These are phyloP conservation scores for Pimpla rufipes DNA, from an alignment of 2,888 invertebrate species.

Conservation along the genomic window DNA sequence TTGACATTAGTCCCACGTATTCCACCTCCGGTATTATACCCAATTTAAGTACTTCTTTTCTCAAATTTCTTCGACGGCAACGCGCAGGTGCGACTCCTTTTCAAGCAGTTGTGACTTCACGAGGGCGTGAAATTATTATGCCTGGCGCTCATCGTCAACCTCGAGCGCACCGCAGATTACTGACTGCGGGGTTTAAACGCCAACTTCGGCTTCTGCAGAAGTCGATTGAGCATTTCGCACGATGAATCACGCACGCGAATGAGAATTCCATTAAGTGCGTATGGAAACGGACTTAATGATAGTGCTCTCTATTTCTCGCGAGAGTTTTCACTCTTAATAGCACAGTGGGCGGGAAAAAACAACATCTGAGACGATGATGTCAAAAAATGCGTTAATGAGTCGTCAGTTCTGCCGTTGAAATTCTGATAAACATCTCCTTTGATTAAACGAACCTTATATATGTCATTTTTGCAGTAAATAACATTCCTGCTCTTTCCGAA, in stretches of 20 bases:
- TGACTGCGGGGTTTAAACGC: not conserved
- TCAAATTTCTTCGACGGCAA: not conserved
- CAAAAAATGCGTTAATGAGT: not conserved
- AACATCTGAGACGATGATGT: not conserved
- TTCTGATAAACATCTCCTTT: not conserved
- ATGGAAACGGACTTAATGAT: constrained; percentile 18
- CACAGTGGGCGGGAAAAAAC: not conserved
- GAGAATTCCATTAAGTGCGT: constrained; percentile 20
- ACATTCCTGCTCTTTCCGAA: not conserved
- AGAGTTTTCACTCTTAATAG: constrained; percentile 43
- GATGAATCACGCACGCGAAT: constrained; percentile 40
- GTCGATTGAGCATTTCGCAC: not conserved
- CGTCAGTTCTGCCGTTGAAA: not conserved
- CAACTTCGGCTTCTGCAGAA: constrained; percentile 22
- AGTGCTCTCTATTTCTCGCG: constrained; percentile 18
- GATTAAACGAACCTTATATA: not conserved
- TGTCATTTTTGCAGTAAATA: not conserved
- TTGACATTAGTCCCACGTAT: constrained; percentile 35
- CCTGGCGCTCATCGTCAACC: constrained; percentile 20
- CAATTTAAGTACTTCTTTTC: constrained; percentile 28
- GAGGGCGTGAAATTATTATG: constrained; percentile 32
- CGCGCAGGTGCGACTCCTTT: constrained; percentile 26
- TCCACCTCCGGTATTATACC: constrained; percentile 1
- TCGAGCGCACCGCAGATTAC: constrained; percentile 13
- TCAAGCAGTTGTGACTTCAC: constrained; percentile 18